Evolutionary conservation across 1,140 invertebrate genomes (phyloP), one percentile per base, ranked within the genome.

Genomic region (Bombus vancouverensis): DNA sequence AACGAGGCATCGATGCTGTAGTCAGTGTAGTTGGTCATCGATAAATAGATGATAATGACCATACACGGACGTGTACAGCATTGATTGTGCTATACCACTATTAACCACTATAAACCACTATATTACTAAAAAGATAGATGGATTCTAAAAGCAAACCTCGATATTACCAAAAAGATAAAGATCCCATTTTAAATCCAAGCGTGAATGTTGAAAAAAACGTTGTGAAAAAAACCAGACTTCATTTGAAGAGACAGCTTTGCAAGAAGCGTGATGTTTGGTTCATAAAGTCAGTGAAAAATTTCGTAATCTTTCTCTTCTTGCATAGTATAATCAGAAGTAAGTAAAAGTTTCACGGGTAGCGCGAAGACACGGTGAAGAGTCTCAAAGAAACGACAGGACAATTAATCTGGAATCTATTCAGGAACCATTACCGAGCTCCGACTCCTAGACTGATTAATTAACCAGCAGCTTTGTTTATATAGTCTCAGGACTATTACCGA

Each of bases 351-450:
- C 9, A 10, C 44, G 32, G 2, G 5, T 9, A 37, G 25, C 13
- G 25, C 81, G 42, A 22, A 25, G 32, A 34, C 39, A 62, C 13
- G 57, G 34, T 22, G 4, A 28, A 28, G 71, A 9, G 47, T 34
- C 68, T 77, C 62, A 57, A 68, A 72, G 76, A 72, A 62, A 85
- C 57, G 75, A 22, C 32, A 47, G 77, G 83, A 79, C 65, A 71
- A 85, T 80, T 71, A 79, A 80, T 83, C 75, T 72, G 76, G 83
- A 80, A 85, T 85, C 83, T 59, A 84, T 84, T 84, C 83, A 78
- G 28, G 5, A 53, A 28, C 62, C 76, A 80, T 81, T 65, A 81
- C 70, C 37, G 59, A 22, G 70, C 77, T 74, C 42, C 53, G 34
- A 57, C 83, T 80, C 47, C 70, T 44, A 47, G 59, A 57, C 80